Percentiles rank a stretch among this genome's conserved stretches.
These are phyloP conservation scores for Phylloscopus whistleri DNA, from an alignment of 2,113 vertebrate species.

Conservation along the genomic window DNA sequence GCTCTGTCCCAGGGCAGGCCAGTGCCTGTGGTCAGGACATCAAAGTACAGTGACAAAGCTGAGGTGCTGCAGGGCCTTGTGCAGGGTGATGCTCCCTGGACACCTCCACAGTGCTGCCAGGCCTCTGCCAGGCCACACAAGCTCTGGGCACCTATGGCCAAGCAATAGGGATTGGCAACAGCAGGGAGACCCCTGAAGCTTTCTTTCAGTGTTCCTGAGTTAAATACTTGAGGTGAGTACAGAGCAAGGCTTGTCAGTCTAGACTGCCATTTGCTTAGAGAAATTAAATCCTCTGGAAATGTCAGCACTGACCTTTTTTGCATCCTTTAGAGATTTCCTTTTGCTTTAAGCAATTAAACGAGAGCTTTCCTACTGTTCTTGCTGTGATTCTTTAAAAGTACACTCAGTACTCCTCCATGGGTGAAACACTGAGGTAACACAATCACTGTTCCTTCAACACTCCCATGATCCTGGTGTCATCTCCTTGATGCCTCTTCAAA, in stretches of 20 bases:
- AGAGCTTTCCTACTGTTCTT: neutral
- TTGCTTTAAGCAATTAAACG: neutral
- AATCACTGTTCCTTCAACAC: neutral
- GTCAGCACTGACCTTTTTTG: neutral
- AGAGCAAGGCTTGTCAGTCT: neutral
- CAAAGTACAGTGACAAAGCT: neutral
- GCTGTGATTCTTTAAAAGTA: neutral
- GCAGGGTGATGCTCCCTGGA: accelerated
- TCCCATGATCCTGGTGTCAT: neutral
- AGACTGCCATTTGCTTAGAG: neutral
- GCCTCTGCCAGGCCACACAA: neutral
- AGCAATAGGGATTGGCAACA: neutral
- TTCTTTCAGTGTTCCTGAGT: neutral
- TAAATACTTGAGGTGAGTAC: neutral
- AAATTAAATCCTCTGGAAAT: neutral
- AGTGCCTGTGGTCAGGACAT: neutral
- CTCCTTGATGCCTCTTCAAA: neutral
- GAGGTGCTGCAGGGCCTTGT: neutral
- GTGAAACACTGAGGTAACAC: neutral
- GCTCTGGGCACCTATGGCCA: neutral
- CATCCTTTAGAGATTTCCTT: neutral
- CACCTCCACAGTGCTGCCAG: neutral
- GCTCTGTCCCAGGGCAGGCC: neutral
- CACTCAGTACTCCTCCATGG: neutral
- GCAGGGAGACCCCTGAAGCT: neutral